Evolutionary conservation across 2,797 vertebrate species (phyloP), one percentile per base, ranked within the genome.

Genomic region (Myotis myotis): DNA sequence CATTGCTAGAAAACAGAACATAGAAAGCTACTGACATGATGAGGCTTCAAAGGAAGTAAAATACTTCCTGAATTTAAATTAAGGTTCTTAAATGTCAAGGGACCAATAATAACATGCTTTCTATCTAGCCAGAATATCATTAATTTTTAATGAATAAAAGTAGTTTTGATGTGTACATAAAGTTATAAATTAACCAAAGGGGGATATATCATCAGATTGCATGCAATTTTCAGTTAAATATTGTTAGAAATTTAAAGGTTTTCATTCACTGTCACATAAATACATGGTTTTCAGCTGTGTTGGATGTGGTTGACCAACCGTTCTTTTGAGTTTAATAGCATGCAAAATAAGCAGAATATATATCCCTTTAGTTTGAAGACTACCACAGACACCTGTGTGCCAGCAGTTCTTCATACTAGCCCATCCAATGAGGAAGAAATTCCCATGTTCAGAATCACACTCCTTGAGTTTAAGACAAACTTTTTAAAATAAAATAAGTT

Each of bases 31-130:
- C 6, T 49, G 70, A 82, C 25, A 89, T 47, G 6, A 83, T 22
- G 25, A 86, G 49, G 1, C 62, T 94, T 88, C 87, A 91, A 94
- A 91, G n/a, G 38, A 86, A 83, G 22, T 44, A 78, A 79, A 95
- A 89, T 11, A 23, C 70, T 94, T 94, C 47, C 70, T 93, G 57
- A 83, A 95, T 95, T 94, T 95, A 60, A 85, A 91, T 22, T 57
- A 91, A 82, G 49, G 19, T 64, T 66, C 28, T 91, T 51, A 96
- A 96, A 96, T 83, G 87, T 93, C 93, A 97, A 78, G 64, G 41
- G 91, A 71, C 66, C 47, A 66, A 94, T 51, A 91, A 93, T 93
- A 93, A 47, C 33, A 6, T 19, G 33, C 6, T 49, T 95, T 93
- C 84, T 78, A 33, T 41, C 13, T 74, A 68, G 75, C 44, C 38